Evolutionary conservation across 2,888 invertebrate genomes (phyloP), one percentile per base, ranked within the genome.

Genomic region (Lithosia quadra): DNA sequence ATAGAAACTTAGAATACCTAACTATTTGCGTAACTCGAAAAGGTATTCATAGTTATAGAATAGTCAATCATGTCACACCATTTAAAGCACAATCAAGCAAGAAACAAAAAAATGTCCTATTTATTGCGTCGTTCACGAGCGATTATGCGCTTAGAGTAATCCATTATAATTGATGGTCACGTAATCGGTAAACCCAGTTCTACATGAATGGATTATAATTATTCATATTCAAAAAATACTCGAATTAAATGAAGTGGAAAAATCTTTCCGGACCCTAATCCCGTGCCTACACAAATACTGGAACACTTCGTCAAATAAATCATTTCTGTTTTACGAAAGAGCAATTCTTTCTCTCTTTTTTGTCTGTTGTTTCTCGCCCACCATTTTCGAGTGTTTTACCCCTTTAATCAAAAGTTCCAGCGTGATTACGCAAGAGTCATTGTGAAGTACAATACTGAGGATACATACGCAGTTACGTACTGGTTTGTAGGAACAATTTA

Each of bases 271-370:
- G 18, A 10, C 67, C 69, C 67, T 66, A 66, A 69, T 69, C 75
- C 58, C 60, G 70, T 74, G 71, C 75, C 33, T 49, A 63, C 65
- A 33, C 33, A 67, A 72, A 69, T 69, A 68, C 72, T 21, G 63
- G 63, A 70, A 75, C 66, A 65, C 71, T 77, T 80, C 69, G 69
- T 72, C 73, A 78, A 79, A 86, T 86, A 86, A 85, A 85, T 86
- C 82, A 84, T 84, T 80, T 74, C 71, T 77, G 74, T 80, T 80
- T 79, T 82, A 53, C 77, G 75, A 68, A 70, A 73, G 67, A 79
- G 63, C 72, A 65, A 72, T 78, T 67, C 24, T 71, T 55, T 63
- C 36, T 28, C 49, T 67, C 71, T 70, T 71, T 73, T 76, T 79
- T 73, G 49, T 65, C 72, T 70, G 77, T 79, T 79, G 77, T 81